Base-by-base conservation (phyloP, 2,888 invertebrate species). In the Dinocampus coccinellae region DNA sequence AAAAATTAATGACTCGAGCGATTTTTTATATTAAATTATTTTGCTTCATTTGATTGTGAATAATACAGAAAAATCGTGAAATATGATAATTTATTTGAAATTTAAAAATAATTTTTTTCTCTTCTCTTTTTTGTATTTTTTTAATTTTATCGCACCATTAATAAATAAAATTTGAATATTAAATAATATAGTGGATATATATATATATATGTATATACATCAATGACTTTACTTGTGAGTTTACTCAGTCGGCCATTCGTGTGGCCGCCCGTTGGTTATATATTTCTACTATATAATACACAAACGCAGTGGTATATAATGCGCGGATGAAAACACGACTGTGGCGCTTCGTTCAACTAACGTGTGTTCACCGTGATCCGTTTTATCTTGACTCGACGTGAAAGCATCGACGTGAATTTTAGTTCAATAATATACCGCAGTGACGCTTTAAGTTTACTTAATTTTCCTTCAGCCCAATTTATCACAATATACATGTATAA, bases 341-440 rank as follows among this genome's bases (percentile, higher is more conserved):
- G 70, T 67, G 55, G 53, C 67, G 67, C 73, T 70, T 52, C 36
- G 67, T 58, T 47, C 47, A 47, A 47, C 47, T 16, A 47, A 16
- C 47, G 47, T 64, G 47, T 64, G 70, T 66, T 67, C 67, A 69
- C 72, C 69, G 69, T 65, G 68, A 70, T 55, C 68, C 73, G 69
- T 73, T 75, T 75, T 76, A 76, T 76, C 73, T 74, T 65, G 71
- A 47, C 47, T 47, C 47, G 47, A 47, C 47, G 47, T 7, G 16
- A 7, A 16, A 47, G 47, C 47, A 16, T 16, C 7, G 16, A 47
- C 74, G 71, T 66, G 66, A 57, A 65, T 60, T 55, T 13, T 7
- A 69, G 72, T 74, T 70, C 9, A 26, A 1, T 0, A 9, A 66
- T 22, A 26, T n/a, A 29, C 64, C 73, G 64, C 42, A 53, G 39